Base-by-base conservation (phyloP, 2,888 invertebrate species). In the Microctonus aethiopoides region DNA sequence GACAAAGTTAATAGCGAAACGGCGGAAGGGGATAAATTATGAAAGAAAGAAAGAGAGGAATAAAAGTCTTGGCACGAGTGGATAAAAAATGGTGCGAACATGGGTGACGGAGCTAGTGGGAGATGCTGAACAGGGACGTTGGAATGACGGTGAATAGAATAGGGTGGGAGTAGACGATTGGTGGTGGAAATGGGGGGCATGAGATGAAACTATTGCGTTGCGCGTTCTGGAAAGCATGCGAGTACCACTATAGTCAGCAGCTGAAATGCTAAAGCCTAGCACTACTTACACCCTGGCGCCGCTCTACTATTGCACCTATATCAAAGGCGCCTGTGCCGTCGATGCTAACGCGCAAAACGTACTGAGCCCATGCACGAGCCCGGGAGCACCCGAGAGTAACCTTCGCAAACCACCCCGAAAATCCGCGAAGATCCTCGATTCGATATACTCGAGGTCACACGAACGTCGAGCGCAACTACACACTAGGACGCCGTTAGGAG, bases 351-450 rank as follows among this genome's bases (percentile, higher is more conserved):
- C 73, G 76, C 83, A 81, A 79, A 79, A 80, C 79, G 78, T 75
- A 83, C 84, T 83, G 83, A 82, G 72, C 75, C 71, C 57, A 71
- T 66, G 77, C 77, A 74, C 73, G 77, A 79, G 79, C 81, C 81
- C 80, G 81, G 81, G 79, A 79, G 77, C 74, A 36, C 46, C 59
- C 73, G 75, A 75, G 74, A 74, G 65, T 41, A n/a, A 60, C 16
- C 13, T 16, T 16, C 56, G 81, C 81, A 81, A 80, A 80, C 77
- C 76, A 77, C 77, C 72, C 80, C 83, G 82, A 84, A 83, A 83
- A 80, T 80, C 80, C 78, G 81, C 83, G 81, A 83, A 84, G 83
- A 84, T 84, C 83, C 82, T 80, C 82, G 81, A 83, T 79, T 80
- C 79, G 79, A 81, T 83, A 81, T 80, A 79, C 76, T 75, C 76